Evolutionary conservation across 2,113 vertebrate genomes (phyloP), one percentile per base, ranked within the genome.

Genomic region (Mohoua ochrocephala): DNA sequence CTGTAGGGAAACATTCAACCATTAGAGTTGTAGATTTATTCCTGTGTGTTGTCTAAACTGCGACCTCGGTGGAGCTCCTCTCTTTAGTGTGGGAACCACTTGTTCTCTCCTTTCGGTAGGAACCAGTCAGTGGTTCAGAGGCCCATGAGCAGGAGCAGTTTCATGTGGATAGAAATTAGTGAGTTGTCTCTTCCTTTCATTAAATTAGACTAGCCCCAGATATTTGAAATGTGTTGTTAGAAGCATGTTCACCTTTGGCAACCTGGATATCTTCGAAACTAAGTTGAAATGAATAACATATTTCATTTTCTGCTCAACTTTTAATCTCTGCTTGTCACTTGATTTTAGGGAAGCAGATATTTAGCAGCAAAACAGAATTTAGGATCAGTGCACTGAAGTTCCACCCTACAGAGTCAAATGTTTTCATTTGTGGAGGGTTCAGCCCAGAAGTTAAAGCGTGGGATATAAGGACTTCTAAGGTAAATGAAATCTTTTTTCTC

Each of bases 371-470:
- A 80, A 99, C 98, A 71, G 98, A 98, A 83, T 99, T 98, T 91
- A 98, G 98, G 84, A 98, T 99, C 96, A 99, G 98, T 59, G 95
- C 98, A 5, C 96, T 98, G 82, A 98, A 97, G 39, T 96, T 98
- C 77, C 98, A 99, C 60, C 99, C 99, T 42, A 94, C 96, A 75
- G 98, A 98, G 80, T 98, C 98, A 21, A 98, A 97, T 77, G 65
- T 99, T 31, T 99, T 99, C 89, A 84, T 99, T 83, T 99, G 98
- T 77, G 99, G 99, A 57, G 99, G 99, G 23, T 99, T 99, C 98
- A 99, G 99, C 95, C 95, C 99, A 2, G 98, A 97, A 90, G 98
- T 99, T 96, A 99, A 99, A 93, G 99, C 99, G 19, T 99, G 99
- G 99, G 99, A 99, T 96, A 74, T 98, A 54, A 98, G 99, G 95